Evolutionary conservation across 2,888 invertebrate genomes (phyloP).

Genomic region (Sympetrum striolatum): DNA sequence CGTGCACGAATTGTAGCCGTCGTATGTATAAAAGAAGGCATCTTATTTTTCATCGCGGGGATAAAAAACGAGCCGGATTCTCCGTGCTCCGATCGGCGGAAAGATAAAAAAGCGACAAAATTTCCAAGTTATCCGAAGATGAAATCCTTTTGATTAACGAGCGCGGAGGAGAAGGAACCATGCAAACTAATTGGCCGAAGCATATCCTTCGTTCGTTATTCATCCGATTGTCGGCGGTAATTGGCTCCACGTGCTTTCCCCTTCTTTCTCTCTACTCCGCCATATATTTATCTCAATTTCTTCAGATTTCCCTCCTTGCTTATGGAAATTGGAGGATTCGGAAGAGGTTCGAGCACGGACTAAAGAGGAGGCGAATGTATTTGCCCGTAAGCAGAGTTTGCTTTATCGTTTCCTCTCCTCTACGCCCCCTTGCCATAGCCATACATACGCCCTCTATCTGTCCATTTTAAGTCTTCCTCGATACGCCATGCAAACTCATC

Average conservation of each 20-base stretch:
- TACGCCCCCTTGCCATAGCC: neutral
- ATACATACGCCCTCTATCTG: too few relatives aligned
- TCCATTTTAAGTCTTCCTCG: neutral
- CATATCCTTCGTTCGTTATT: neutral
- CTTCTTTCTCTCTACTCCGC: neutral
- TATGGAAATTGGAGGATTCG: too few relatives aligned
- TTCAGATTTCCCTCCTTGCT: neutral
- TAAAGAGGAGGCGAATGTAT: too few relatives aligned
- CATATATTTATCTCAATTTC: neutral
- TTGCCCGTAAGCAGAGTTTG: too few relatives aligned
- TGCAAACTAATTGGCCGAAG: neutral
- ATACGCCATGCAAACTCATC: constrained; percentile 21
- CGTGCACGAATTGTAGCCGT: too few relatives aligned
- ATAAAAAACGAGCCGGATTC: neutral
- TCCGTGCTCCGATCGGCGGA: neutral
- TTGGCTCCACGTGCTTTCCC: neutral
- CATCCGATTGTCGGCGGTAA: neutral
- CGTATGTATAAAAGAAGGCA: too few relatives aligned
- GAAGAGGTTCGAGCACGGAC: too few relatives aligned
- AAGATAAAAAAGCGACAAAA: neutral
- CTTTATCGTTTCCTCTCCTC: too few relatives aligned
- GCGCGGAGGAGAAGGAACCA: neutral
- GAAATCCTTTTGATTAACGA: neutral
- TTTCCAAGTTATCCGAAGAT: neutral
- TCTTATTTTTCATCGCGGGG: neutral